phyloP scores from a whole-genome alignment of 2,113 vertebrate genomes.

The Gavialis gangeticus region DNA sequence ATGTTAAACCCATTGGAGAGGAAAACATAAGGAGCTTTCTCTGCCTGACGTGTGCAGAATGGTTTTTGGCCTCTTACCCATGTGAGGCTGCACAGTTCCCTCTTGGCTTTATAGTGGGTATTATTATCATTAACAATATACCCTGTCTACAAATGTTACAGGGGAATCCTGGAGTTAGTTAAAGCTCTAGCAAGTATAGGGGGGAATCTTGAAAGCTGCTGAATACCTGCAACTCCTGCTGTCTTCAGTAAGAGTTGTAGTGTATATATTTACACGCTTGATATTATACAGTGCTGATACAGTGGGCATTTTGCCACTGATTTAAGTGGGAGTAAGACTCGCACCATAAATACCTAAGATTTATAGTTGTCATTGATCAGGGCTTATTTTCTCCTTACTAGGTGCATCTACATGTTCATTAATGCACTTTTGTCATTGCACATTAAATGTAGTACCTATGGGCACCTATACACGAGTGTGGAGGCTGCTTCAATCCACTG shows the following conservation, averaged over 20 bases:
- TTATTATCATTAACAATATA: not conserved
- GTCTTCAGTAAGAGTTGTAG: not conserved
- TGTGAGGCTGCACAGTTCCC: not conserved
- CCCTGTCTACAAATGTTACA: not conserved
- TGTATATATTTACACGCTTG: not conserved
- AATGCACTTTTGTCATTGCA: no score
- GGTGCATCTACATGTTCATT: no score
- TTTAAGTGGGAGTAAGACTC: not conserved
- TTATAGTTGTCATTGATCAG: not conserved
- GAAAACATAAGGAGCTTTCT: not conserved
- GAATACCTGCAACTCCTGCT: not conserved
- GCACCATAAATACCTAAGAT: not conserved
- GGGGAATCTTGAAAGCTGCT: not conserved
- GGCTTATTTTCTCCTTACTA: not conserved
- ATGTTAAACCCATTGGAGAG: not conserved
- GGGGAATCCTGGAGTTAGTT: not conserved
- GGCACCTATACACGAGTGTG: no score
- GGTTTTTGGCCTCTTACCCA: not conserved
- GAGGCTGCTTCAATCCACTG: no score
- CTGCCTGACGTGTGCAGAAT: not conserved
- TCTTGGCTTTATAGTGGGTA: not conserved
- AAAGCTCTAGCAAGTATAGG: not conserved
- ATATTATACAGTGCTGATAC: not conserved
- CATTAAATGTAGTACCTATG: no score
- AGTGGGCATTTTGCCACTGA: not conserved